Percentiles rank a stretch among this genome's conserved stretches.
Conservation (phyloP, 2,797 vertebrate species). For the Hypotaenidia okinawae region DNA sequence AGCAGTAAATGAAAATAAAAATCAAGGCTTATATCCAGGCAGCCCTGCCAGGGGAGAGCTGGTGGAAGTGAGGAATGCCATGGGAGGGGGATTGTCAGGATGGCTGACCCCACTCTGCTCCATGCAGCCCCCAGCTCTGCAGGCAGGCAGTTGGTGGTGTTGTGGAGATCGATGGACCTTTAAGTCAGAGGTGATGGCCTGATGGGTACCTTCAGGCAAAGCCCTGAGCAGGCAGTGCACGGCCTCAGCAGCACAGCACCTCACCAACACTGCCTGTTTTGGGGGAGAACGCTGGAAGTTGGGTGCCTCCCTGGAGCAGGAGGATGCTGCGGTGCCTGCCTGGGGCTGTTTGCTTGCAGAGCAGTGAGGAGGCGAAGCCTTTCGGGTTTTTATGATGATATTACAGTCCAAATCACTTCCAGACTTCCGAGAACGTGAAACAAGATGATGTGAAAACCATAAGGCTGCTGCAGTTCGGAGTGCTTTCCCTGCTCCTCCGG, state of each 20-base stretch:
- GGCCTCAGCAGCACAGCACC: background rate
- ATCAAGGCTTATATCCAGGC: background rate
- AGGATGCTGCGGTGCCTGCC: too few relatives aligned
- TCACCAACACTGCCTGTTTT: accelerated
- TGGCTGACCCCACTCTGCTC: background rate
- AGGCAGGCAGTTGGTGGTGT: background rate
- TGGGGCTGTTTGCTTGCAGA: background rate
- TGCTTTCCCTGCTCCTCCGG: background rate
- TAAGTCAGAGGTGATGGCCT: background rate
- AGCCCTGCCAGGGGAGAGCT: background rate
- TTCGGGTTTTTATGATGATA: background rate
- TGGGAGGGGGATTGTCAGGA: background rate
- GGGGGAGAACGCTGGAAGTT: background rate
- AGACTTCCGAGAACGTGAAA: background rate
- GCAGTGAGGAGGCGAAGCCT: background rate
- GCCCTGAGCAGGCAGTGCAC: background rate
- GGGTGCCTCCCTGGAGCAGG: background rate
- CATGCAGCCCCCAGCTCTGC: background rate
- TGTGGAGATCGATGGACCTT: background rate
- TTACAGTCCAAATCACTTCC: conserved; percentile 41
- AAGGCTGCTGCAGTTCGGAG: background rate
- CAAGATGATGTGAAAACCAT: conserved; percentile 58
- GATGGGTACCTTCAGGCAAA: background rate
- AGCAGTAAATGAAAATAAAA: background rate
- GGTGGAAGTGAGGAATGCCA: background rate